Evolutionary conservation across 2,797 vertebrate genomes (phyloP).

Genomic region (Eptatretus atami): DNA sequence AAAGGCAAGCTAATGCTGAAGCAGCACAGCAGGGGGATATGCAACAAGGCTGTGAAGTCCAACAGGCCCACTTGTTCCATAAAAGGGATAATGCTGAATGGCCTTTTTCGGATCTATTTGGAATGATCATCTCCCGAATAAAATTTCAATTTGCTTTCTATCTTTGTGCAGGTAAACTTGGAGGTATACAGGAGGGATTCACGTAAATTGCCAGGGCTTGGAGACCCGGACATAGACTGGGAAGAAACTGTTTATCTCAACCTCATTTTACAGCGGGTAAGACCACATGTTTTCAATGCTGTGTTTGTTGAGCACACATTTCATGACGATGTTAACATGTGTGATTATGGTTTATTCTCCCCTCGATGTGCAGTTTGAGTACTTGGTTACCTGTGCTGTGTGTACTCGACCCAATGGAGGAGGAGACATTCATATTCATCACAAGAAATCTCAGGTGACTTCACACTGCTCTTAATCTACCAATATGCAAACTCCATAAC

Average conservation of each 20-base stretch:
- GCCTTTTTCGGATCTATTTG: too few relatives aligned
- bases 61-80: too few relatives aligned
- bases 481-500: not conserved
- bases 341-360: not conserved
- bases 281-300: too few relatives aligned
- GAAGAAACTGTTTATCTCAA: constrained; percentile 94
- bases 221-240: constrained; percentile 92
- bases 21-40: too few relatives aligned
- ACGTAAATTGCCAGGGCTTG: constrained; percentile 76
- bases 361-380: constrained; percentile 35
- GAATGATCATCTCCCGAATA: too few relatives aligned
- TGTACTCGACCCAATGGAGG: constrained; percentile 53
- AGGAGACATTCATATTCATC: constrained; percentile 87
- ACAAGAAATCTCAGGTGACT: constrained; percentile 72
- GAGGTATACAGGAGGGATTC: constrained; percentile 87
- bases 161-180: constrained; percentile 36
- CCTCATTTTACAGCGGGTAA: constrained; percentile 74
- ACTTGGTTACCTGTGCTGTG: constrained; percentile 76
- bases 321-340: not conserved
- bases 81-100: too few relatives aligned
- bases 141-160: too few relatives aligned
- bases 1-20: too few relatives aligned
- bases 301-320: not conserved
- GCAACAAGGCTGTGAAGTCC: too few relatives aligned
- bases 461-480: accelerated